Conservation (phyloP, 2,113 vertebrate species). For the Thalassoma bifasciatum region DNA sequence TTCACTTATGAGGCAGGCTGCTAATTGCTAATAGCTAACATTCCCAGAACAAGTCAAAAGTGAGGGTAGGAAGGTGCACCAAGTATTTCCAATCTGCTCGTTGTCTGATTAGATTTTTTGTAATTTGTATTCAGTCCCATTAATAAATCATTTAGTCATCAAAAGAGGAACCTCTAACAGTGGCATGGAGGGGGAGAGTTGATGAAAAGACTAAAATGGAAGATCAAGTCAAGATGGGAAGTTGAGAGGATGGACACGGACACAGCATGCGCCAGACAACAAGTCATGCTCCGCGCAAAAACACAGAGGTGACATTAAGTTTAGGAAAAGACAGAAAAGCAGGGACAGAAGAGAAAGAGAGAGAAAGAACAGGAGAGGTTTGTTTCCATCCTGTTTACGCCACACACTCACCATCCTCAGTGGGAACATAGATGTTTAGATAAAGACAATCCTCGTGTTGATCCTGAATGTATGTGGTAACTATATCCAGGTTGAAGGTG, state of each 20-base stretch:
- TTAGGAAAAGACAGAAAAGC: slow-evolving; percentile 51
- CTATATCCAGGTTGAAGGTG: slow-evolving; percentile 99
- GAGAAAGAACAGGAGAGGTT: slow-evolving; percentile 47
- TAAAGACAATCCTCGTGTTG: slow-evolving; percentile 99
- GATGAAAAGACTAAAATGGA: slow-evolving; percentile 82
- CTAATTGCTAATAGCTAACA: slow-evolving; percentile 69
- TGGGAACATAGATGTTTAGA: slow-evolving; percentile 99
- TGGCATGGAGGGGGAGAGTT: slow-evolving; percentile 85
- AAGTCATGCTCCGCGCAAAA: slow-evolving; percentile 90
- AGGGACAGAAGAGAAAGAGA: slow-evolving; percentile 58
- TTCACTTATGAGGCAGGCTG: slow-evolving; percentile 80
- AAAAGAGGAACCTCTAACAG: slow-evolving; percentile 90
- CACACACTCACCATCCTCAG: slow-evolving; percentile 98
- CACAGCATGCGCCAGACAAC: slow-evolving; percentile 91
- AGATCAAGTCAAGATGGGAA: slow-evolving; percentile 82
- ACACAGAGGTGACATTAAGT: slow-evolving; percentile 80
- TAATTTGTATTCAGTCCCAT: slow-evolving; percentile 39
- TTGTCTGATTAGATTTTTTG: slow-evolving; percentile 62
- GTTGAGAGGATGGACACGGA: slow-evolving; percentile 81
- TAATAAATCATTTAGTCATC: slow-evolving; percentile 75
- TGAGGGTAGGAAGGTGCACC: slow-evolving; percentile 83
- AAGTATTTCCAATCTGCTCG: slow-evolving; percentile 76
- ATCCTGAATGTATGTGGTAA: slow-evolving; percentile 98
- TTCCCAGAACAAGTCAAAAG: slow-evolving; percentile 83
- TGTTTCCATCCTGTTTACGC: slow-evolving; percentile 68